phyloP scores from a whole-genome alignment of 2,888 invertebrate species.

The Clivina fossor region DNA sequence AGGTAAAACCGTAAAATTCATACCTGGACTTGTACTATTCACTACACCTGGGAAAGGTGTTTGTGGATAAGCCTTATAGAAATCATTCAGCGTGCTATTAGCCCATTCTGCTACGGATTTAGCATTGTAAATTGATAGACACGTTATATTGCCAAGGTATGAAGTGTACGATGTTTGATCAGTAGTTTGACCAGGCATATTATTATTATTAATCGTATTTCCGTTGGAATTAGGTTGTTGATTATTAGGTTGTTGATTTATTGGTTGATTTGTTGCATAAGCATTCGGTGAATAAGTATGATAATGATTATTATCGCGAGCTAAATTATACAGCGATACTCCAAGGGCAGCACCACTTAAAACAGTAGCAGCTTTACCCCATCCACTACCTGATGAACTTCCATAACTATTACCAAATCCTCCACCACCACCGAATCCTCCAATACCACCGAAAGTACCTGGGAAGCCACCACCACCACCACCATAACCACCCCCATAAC shows the following conservation, averaged over 20 bases:
- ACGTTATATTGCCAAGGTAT: conserved; percentile 25
- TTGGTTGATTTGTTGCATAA: conserved; percentile 1
- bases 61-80: conserved; percentile 7
- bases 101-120: conserved; percentile 22
- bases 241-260: background rate
- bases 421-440: conserved; percentile 11
- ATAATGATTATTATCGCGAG: conserved; percentile 9
- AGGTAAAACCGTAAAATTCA: conserved; percentile 24
- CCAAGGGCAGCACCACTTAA: conserved; percentile 8
- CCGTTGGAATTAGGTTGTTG: background rate
- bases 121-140: conserved; percentile 26
- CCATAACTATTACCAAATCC: background rate
- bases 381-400: background rate
- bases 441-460: conserved; percentile 22
- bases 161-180: conserved; percentile 16
- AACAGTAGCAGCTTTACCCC: conserved; percentile 1
- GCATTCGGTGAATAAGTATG: conserved; percentile 22
- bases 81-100: conserved; percentile 15
- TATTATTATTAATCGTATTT: background rate
- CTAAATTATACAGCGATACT: conserved; percentile 3
- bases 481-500: conserved; percentile 35
- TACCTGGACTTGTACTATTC: conserved; percentile 4
- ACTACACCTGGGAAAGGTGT: conserved; percentile 8
- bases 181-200: conserved; percentile 4
- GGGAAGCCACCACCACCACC: conserved; percentile 38